Evolutionary conservation across 2,888 invertebrate genomes (phyloP), one percentile per base, ranked within the genome.

Genomic region (Cylloceria caligata): DNA sequence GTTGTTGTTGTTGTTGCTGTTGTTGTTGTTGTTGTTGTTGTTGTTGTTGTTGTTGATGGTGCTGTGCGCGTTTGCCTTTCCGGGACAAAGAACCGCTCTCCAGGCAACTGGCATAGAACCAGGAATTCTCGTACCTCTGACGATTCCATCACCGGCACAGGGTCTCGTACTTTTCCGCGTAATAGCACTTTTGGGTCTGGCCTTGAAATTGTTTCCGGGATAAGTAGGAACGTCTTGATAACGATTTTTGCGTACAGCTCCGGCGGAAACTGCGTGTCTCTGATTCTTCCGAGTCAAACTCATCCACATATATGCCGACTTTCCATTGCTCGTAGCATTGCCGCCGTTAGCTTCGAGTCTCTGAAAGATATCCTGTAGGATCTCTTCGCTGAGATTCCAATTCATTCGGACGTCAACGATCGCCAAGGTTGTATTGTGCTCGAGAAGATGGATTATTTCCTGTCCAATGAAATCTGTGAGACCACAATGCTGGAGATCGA

Each of bases 401-500:
- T 97, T 97, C 85, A 94, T 93, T 60, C 96, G 93, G 80, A 96
- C 92, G 90, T 97, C 97, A 21, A 96, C 93, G 6, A 97, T 94
- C 52, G 94, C 94, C n/a, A 97, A 91, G 0, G 95, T 95, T 24
- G 94, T 94, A 88, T 96, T 97, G 11, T 95, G 94, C 36, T 94
- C 93, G 82, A 97, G 91, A 81, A 95, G 94, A 45, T 95, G 94
- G 6, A 96, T 87, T 52, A 95, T 94, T 5, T 94, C 90, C 7
- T 92, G 89, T 0, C 94, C 94, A 0, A 95, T 94, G 16, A 93
- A 92, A 86, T 96, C 96, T 0, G 96, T 95, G 13, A 97, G 89
- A 0, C 96, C 96, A 89, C 97, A 97, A 86, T 95, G 94, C 89
- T 97, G 97, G 88, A 97, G 92, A 88, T 97, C 97, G 69, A 97